These are phyloP conservation scores for Bradypodion pumilum DNA, from an alignment of 2,797 vertebrate genomes.

Conservation along the genomic window DNA sequence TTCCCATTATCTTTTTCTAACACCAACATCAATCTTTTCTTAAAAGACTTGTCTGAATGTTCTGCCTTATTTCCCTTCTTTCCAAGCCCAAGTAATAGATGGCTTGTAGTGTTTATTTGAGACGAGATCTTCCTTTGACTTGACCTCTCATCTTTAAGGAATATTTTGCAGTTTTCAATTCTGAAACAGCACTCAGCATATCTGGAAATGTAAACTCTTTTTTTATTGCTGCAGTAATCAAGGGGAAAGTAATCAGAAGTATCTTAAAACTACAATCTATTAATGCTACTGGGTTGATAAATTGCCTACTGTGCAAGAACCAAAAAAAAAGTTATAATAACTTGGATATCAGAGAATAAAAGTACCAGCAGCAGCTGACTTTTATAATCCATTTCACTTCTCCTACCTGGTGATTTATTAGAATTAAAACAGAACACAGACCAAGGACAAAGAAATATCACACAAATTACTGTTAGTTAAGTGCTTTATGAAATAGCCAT, in stretches of 20 bases:
- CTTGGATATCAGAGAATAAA: conserved; percentile 65
- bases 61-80: neutral
- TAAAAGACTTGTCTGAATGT: conserved; percentile 33
- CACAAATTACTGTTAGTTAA: conserved; percentile 53
- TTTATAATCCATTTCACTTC: conserved; percentile 58
- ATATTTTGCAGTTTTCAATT: conserved; percentile 53
- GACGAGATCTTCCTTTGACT: conserved; percentile 45
- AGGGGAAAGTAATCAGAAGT: conserved; percentile 61
- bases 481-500: conserved; percentile 61
- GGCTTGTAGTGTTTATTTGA: neutral
- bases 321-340: conserved; percentile 72
- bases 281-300: conserved; percentile 73
- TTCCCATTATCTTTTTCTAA: neutral
- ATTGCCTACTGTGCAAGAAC: conserved; percentile 66
- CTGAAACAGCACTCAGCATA: conserved; percentile 56
- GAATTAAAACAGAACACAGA: conserved; percentile 62
- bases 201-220: conserved; percentile 63
- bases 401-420: conserved; percentile 60
- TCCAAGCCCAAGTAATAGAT: neutral
- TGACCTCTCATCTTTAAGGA: conserved; percentile 53
- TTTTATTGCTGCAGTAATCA: conserved; percentile 38
- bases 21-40: conserved; percentile 5
- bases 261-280: conserved; percentile 63
- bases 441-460: conserved; percentile 65
- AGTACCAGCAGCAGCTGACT: conserved; percentile 64